These are phyloP conservation scores for Apodemus speciosus DNA, from an alignment of 2,113 vertebrate species.

Conservation along the genomic window DNA sequence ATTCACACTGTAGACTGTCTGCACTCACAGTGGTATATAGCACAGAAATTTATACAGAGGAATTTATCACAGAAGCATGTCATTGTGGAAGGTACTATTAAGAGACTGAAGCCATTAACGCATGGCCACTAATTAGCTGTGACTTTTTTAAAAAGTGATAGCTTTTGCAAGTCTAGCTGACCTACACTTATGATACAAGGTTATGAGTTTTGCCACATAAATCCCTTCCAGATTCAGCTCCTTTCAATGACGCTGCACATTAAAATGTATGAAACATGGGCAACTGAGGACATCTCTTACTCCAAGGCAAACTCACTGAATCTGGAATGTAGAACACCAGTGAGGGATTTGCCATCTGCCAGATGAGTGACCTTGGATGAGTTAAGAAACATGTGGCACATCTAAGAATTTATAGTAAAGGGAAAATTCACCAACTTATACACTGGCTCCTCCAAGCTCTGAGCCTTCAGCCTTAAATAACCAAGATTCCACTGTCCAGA, in stretches of 20 bases:
- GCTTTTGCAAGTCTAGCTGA: neutral
- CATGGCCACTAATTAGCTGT: neutral
- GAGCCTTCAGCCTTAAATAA: neutral
- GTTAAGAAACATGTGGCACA: neutral
- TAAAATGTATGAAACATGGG: constrained; percentile 25
- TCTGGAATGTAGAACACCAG: neutral
- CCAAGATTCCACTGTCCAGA: neutral
- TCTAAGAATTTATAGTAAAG: neutral
- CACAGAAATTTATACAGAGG: neutral
- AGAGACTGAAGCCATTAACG: neutral
- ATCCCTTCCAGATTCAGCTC: neutral
- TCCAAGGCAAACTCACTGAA: constrained; percentile 49
- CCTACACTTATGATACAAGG: neutral
- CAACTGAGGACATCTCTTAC: neutral
- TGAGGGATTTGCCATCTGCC: neutral
- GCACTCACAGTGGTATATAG: rapidly evolving
- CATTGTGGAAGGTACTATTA: neutral
- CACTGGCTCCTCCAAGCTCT: neutral
- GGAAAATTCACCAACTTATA: neutral
- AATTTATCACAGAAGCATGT: neutral
- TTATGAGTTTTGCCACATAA: neutral
- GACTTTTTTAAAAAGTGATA: neutral
- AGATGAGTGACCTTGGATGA: neutral
- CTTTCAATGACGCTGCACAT: neutral
- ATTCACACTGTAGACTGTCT: neutral